Conservation (phyloP, 2,797 vertebrate genomes). For the Pitangus sulphuratus region DNA sequence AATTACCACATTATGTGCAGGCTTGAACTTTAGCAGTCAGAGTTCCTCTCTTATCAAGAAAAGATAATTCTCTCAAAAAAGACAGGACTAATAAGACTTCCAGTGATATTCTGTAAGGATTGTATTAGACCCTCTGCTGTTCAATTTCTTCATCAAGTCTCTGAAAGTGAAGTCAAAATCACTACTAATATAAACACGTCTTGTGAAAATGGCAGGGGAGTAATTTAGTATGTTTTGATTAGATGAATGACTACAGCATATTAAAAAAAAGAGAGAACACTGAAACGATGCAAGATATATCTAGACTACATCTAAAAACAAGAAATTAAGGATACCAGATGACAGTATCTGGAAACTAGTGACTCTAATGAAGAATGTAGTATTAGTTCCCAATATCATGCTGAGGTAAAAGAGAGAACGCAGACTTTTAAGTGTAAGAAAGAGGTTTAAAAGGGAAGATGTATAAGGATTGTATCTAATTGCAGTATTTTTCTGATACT, state of each 20-base stretch:
- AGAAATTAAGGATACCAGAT: neutral
- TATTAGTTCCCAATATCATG: neutral
- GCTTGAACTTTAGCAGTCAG: neutral
- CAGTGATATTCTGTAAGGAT: neutral
- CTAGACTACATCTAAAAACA: neutral
- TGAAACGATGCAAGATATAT: neutral
- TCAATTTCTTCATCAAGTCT: neutral
- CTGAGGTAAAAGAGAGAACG: neutral
- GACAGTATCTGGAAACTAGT: neutral
- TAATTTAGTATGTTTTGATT: neutral
- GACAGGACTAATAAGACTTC: neutral
- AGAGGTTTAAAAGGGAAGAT: neutral
- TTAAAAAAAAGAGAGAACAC: neutral
- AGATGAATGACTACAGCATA: neutral
- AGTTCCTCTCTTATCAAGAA: neutral
- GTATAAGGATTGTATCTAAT: neutral
- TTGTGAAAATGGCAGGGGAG: neutral
- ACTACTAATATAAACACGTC: neutral
- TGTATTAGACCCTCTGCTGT: neutral
- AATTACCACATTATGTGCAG: neutral
- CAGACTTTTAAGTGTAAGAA: neutral
- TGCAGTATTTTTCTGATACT: neutral
- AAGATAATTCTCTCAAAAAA: neutral
- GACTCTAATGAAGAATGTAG: neutral
- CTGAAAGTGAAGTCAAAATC: neutral